Evolutionary conservation across 2,797 vertebrate species (phyloP).

Genomic region (Stomatorhinus walkeri): DNA sequence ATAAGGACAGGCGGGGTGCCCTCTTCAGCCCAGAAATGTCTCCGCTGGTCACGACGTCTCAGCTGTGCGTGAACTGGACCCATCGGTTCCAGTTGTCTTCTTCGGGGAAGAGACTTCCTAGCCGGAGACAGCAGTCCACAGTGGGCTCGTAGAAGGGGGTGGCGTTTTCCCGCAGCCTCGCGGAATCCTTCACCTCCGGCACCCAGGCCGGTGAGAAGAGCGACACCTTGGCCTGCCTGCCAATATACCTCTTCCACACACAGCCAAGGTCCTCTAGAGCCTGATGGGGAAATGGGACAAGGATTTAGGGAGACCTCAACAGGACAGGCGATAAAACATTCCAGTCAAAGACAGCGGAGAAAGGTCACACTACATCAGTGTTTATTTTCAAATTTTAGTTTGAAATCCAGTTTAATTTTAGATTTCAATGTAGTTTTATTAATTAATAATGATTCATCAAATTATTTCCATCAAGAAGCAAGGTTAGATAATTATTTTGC

Average conservation of each 20-base stretch:
- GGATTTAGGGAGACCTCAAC: background rate
- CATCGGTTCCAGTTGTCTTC: conserved; percentile 82
- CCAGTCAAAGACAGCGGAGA: background rate
- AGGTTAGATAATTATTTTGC: background rate
- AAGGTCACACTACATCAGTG: background rate
- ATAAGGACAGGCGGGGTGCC: background rate
- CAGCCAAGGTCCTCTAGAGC: conserved; percentile 73
- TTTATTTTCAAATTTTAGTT: background rate
- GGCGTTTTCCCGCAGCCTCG: conserved; percentile 35
- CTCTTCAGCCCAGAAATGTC: background rate
- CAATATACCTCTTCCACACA: conserved; percentile 59
- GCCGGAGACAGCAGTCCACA: conserved; percentile 71
- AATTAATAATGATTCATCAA: background rate
- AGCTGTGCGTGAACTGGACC: conserved; percentile 48
- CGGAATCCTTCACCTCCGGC: background rate
- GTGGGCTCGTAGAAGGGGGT: conserved; percentile 76
- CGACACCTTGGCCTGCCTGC: conserved; percentile 43
- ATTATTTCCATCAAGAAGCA: background rate
- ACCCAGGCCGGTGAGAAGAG: conserved; percentile 60
- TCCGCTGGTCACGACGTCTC: background rate
- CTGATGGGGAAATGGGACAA: conserved; percentile 47
- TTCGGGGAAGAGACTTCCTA: conserved; percentile 72
- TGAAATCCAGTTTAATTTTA: background rate
- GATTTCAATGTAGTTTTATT: background rate
- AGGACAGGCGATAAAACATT: background rate